A percentile compares a stretch with the other conserved stretches of the same genome.
phyloP scores from a whole-genome alignment of 2,113 vertebrate genomes.

The Macquaria australasica region DNA sequence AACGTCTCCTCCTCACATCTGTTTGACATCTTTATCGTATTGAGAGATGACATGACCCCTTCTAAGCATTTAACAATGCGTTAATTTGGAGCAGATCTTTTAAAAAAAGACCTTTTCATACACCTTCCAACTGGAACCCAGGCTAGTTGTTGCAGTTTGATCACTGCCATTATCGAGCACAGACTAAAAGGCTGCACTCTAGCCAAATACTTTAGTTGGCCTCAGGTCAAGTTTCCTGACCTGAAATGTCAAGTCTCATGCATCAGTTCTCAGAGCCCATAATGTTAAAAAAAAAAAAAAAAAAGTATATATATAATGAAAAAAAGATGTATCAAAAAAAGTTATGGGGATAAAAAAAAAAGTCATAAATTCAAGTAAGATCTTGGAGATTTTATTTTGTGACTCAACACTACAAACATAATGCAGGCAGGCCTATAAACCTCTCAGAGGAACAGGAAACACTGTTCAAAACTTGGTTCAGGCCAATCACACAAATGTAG shows the following conservation, averaged over 20 bases:
- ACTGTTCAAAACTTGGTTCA: constrained; percentile 9
- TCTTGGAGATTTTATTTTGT: constrained; percentile 29
- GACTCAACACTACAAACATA: constrained; percentile 51
- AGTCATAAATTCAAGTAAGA: not conserved
- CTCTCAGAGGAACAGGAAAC: constrained; percentile 59
- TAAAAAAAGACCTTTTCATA: not conserved
- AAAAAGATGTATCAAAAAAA: constrained; percentile 12
- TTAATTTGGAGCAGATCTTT: constrained; percentile 38
- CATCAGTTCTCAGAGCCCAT: constrained; percentile 22
- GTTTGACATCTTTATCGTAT: constrained; percentile 27
- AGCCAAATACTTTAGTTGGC: constrained; percentile 30
- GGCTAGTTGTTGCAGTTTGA: constrained; percentile 20
- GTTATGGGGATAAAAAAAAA: constrained; percentile 4
- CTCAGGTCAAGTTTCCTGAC: constrained; percentile 29
- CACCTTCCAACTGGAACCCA: not conserved
- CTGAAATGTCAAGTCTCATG: constrained; percentile 23
- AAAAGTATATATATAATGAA: too few species aligned
- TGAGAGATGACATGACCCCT: constrained; percentile 30
- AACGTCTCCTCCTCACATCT: constrained; percentile 37
- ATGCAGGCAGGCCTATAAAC: constrained; percentile 52
- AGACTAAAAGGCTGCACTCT: constrained; percentile 31
- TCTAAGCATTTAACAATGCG: constrained; percentile 37
- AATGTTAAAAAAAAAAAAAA: constrained; percentile 37
- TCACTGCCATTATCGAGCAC: constrained; percentile 18
- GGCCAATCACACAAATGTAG: constrained; percentile 54